Conservation (phyloP, 2,797 vertebrate species). For the Falco peregrinus region DNA sequence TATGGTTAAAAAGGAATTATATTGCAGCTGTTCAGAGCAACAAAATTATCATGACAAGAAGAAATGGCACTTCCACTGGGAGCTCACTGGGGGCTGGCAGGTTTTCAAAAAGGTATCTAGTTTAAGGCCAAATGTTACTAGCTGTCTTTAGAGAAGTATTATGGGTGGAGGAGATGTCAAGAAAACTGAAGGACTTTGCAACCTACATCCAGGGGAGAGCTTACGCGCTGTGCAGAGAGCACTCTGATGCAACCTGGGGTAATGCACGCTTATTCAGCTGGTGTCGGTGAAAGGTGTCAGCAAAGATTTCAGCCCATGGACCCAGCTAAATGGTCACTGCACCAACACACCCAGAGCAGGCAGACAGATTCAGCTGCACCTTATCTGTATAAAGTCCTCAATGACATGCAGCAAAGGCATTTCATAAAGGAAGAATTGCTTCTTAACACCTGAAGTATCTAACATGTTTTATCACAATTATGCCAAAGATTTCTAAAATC, state of each 20-base stretch:
- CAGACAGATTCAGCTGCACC: neutral
- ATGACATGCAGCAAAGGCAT: neutral
- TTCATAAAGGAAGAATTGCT: neutral
- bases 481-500: neutral
- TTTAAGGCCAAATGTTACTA: neutral
- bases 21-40: neutral
- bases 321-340: neutral
- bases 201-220: neutral
- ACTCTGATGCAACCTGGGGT: neutral
- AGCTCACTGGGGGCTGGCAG: neutral
- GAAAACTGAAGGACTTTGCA: neutral
- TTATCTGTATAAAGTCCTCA: neutral
- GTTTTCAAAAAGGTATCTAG: neutral
- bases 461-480: neutral
- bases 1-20: neutral
- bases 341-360: neutral
- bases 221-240: neutral
- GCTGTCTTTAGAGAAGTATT: neutral
- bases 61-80: neutral
- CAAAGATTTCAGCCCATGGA: neutral
- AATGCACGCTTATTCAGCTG: accelerated
- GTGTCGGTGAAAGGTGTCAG: neutral
- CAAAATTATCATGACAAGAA: neutral
- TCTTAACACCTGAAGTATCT: neutral
- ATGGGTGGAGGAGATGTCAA: neutral